phyloP scores from a whole-genome alignment of 2,113 vertebrate species.

The Henicopernis longicauda region DNA sequence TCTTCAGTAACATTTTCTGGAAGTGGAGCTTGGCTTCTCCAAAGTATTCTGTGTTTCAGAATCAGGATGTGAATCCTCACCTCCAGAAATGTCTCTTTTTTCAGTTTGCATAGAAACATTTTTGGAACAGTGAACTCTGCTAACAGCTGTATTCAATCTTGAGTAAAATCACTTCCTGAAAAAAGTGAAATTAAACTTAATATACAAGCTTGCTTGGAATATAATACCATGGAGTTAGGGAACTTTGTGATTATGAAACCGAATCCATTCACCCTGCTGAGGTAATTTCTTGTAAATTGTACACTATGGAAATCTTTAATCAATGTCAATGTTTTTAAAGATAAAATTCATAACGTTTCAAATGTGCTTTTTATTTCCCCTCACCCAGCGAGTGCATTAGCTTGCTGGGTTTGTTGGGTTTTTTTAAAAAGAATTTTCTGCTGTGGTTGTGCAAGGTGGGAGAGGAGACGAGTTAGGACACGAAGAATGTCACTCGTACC shows the following conservation, averaged over 20 bases:
- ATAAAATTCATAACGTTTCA: slow-evolving; percentile 44
- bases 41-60: not conserved
- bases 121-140: slow-evolving; percentile 57
- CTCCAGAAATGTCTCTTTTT: slow-evolving; percentile 59
- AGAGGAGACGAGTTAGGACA: not conserved
- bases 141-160: slow-evolving; percentile 77
- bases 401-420: not conserved
- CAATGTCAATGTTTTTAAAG: slow-evolving; percentile 59
- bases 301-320: slow-evolving; percentile 62
- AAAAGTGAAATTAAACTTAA: slow-evolving; percentile 73
- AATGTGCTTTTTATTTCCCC: slow-evolving; percentile 42
- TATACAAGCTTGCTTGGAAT: slow-evolving; percentile 64
- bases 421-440: not conserved
- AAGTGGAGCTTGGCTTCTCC: not conserved
- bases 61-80: slow-evolving; percentile 38
- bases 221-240: slow-evolving; percentile 50
- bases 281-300: slow-evolving; percentile 73
- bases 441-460: not conserved
- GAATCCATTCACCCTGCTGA: slow-evolving; percentile 59
- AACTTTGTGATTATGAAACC: slow-evolving; percentile 72
- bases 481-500: not conserved
- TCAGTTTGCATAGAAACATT: slow-evolving; percentile 58
- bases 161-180: slow-evolving; percentile 73
- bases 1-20: slow-evolving; percentile 38
- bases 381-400: not conserved